Evolutionary conservation across 2,888 invertebrate genomes (phyloP).

Genomic region (Cenopis cana): DNA sequence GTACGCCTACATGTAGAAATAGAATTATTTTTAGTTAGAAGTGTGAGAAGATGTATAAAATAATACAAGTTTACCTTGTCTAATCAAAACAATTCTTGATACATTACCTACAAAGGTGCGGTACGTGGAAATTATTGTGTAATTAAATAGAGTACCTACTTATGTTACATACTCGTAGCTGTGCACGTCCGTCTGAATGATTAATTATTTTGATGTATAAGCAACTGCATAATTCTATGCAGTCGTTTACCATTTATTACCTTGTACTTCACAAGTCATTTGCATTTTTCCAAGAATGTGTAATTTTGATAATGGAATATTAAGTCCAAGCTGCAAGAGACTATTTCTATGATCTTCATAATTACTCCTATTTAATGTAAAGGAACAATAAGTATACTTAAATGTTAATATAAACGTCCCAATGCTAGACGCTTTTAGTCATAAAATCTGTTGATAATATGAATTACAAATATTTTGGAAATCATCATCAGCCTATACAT

Average conservation of each 20-base stretch:
- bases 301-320: neutral
- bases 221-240: constrained; percentile 22
- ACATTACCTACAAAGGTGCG: no score
- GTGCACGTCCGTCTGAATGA: constrained; percentile 12
- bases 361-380: neutral
- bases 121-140: constrained; percentile 5
- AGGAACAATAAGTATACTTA: neutral
- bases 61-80: neutral
- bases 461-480: no score
- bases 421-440: no score
- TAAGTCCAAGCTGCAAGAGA: neutral
- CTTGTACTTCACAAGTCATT: constrained; percentile 9
- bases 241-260: constrained; percentile 28
- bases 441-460: no score
- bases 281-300: constrained; percentile 23
- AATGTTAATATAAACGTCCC: no score
- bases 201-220: constrained; percentile 21
- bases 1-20: no score
- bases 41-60: neutral
- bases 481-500: no score
- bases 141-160: constrained; percentile 29
- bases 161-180: no score
- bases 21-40: no score
- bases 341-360: neutral
- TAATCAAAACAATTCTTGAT: neutral